These are phyloP conservation scores for Nanger granti DNA, from an alignment of 2,113 vertebrate genomes.

Conservation along the genomic window DNA sequence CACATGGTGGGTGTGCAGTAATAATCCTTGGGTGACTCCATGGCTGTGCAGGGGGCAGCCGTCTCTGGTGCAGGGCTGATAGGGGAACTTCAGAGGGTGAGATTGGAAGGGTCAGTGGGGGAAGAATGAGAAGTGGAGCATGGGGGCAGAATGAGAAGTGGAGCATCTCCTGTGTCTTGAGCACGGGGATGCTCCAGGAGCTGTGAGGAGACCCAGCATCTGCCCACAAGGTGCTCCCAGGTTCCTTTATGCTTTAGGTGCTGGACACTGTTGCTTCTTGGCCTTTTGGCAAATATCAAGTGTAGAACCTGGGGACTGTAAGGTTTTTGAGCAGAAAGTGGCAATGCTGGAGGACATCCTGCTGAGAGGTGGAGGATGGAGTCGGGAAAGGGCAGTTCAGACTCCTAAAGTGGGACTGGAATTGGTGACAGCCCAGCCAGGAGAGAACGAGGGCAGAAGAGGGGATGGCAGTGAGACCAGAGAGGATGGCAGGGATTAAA, in stretches of 20 bases:
- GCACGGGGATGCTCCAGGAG: rapidly evolving
- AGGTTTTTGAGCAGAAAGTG: neutral
- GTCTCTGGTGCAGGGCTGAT: rapidly evolving
- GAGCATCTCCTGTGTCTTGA: neutral
- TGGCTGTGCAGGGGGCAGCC: rapidly evolving
- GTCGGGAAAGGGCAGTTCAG: rapidly evolving
- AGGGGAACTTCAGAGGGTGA: neutral
- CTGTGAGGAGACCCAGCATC: rapidly evolving
- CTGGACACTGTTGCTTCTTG: neutral
- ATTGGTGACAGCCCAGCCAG: neutral
- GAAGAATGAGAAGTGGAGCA: neutral
- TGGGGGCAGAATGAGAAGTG: neutral
- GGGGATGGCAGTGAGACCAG: neutral
- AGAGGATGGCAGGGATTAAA: neutral
- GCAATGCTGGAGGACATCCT: neutral
- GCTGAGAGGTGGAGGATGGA: neutral
- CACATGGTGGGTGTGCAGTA: rapidly evolving
- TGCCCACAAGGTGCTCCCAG: no score
- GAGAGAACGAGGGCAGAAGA: neutral
- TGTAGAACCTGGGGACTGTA: neutral
- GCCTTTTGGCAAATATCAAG: neutral
- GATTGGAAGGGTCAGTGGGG: neutral
- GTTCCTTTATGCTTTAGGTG: rapidly evolving
- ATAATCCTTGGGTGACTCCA: rapidly evolving
- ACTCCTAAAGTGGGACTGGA: neutral